phyloP scores from a whole-genome alignment of 1,140 invertebrate species.

The Nylanderia fulva region DNA sequence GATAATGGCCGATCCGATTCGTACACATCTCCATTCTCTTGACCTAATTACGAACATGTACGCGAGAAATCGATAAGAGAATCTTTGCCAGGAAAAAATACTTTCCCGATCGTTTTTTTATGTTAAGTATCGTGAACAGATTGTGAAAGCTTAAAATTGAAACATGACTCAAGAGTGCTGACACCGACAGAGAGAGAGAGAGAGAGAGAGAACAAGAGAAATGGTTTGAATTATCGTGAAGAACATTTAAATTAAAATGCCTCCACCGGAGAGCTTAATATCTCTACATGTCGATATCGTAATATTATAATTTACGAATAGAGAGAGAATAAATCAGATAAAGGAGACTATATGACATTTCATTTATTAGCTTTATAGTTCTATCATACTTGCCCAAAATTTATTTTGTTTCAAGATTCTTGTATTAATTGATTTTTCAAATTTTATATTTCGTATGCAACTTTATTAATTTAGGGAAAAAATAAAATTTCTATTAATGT shows the following conservation, averaged over 20 bases:
- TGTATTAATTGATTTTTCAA: neutral
- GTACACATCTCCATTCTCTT: constrained; percentile 46
- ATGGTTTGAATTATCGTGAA: constrained; percentile 26
- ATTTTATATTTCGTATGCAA: neutral
- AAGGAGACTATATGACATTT: neutral
- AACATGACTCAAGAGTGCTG: neutral
- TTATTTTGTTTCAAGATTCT: neutral
- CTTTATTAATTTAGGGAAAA: neutral
- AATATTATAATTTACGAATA: constrained; percentile 26
- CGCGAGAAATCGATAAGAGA: constrained; percentile 27
- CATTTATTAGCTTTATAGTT: constrained; percentile 3
- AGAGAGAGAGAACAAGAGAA: neutral
- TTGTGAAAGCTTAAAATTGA: constrained; percentile 8
- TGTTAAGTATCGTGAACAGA: constrained; percentile 1
- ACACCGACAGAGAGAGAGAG: neutral
- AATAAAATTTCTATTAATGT: neutral
- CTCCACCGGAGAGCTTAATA: neutral
- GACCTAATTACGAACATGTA: constrained; percentile 43
- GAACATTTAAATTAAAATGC: constrained; percentile 30
- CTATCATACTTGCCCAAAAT: neutral
- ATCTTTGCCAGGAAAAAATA: neutral
- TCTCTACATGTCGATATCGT: constrained; percentile 40
- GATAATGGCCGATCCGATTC: constrained; percentile 47
- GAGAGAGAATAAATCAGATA: neutral
- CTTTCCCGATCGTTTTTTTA: neutral